A percentile compares a stretch with the other conserved stretches of the same genome.
Evolutionary conservation across 1,140 invertebrate genomes (phyloP).

Genomic region (Drosophila burlai): DNA sequence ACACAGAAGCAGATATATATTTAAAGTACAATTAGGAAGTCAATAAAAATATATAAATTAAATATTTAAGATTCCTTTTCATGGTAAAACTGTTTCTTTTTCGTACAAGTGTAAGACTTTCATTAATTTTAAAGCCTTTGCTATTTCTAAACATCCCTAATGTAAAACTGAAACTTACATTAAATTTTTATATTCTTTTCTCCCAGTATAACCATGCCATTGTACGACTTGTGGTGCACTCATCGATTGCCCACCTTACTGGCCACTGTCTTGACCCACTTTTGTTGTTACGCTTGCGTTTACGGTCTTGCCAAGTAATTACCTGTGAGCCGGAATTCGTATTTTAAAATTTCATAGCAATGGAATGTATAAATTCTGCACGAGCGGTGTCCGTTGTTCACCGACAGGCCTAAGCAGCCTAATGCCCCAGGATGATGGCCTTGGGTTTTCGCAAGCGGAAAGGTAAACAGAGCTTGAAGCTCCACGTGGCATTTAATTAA

Average conservation of each 20-base stretch:
- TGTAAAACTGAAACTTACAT: neutral
- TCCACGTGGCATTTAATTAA: constrained; percentile 27
- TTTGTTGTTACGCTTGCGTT: constrained; percentile 27
- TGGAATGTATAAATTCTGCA: constrained; percentile 34
- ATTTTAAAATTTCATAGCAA: constrained; percentile 33
- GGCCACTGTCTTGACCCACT: constrained; percentile 64
- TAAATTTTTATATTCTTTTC: neutral
- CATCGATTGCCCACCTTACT: constrained; percentile 59
- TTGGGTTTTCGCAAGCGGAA: neutral
- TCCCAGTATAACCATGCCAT: constrained; percentile 37
- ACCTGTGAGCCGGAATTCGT: constrained; percentile 25
- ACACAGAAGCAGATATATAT: no score
- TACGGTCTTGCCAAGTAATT: constrained; percentile 48
- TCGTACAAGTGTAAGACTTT: rapidly evolving
- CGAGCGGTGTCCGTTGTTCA: neutral
- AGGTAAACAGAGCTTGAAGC: constrained; percentile 27
- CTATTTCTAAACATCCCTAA: rapidly evolving
- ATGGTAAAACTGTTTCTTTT: neutral
- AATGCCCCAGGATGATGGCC: constrained; percentile 21
- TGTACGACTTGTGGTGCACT: constrained; percentile 45
- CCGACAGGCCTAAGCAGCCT: constrained; percentile 9
- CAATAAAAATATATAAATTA: neutral
- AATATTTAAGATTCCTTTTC: neutral
- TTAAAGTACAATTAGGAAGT: neutral
- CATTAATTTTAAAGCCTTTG: neutral